Conservation (phyloP, 2,797 vertebrate genomes). For the Poecilia wingei region DNA sequence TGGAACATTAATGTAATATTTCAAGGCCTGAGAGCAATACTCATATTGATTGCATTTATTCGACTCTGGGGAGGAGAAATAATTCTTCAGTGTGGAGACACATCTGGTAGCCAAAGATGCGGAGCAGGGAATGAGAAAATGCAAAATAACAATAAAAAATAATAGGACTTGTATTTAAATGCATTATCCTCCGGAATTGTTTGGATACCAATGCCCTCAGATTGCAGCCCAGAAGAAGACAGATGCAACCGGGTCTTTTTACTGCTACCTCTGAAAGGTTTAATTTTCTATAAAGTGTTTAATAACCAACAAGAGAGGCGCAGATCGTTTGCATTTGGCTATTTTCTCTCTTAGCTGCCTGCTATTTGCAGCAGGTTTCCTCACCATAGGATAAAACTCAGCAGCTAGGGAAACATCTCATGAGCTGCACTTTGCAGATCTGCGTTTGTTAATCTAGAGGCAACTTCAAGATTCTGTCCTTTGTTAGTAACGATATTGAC, state of each 20-base stretch:
- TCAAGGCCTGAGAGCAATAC: constrained; percentile 99
- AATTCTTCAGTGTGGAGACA: constrained; percentile 99
- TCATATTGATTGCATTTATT: constrained; percentile 99
- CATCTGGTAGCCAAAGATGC: constrained; percentile 99
- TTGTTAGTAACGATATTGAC: constrained; percentile 96
- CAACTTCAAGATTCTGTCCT: constrained; percentile 82
- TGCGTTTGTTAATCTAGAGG: constrained; percentile 49
- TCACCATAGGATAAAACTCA: constrained; percentile 62
- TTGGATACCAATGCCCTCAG: constrained; percentile 82
- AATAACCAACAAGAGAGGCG: constrained; percentile 76
- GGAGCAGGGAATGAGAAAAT: constrained; percentile 95
- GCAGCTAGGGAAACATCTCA: constrained; percentile 41
- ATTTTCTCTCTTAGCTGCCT: constrained; percentile 48
- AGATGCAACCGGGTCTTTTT: constrained; percentile 76
- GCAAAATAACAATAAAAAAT: constrained; percentile 96
- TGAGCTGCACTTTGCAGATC: constrained; percentile 12
- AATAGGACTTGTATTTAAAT: constrained; percentile 88
- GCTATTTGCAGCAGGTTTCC: constrained; percentile 60
- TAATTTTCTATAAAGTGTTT: constrained; percentile 82
- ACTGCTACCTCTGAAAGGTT: constrained; percentile 80
- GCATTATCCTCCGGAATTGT: constrained; percentile 82
- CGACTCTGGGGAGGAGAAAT: constrained; percentile 99
- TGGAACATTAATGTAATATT: constrained; percentile 99
- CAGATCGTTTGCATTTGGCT: constrained; percentile 68
- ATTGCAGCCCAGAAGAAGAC: constrained; percentile 76